Evolutionary conservation across 2,113 vertebrate species (phyloP), one percentile per base, ranked within the genome.

Genomic region (Protobothrops flavoviridis): DNA sequence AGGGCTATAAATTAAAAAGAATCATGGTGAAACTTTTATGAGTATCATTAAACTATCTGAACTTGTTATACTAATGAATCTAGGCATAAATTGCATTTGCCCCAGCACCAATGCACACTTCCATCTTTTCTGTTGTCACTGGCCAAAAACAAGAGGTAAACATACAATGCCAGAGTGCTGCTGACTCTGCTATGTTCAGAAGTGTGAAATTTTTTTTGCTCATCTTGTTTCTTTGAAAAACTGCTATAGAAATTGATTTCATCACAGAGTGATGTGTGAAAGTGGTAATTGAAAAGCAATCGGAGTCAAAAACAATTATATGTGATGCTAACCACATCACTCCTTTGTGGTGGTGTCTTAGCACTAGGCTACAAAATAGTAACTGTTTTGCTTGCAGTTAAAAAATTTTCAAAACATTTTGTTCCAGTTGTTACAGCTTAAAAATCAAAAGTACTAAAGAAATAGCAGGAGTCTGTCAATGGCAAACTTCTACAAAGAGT

Each of bases 381-480:
- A 95, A 95, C 94, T 91, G 59, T 94, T 97, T 97, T 94, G 94
- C n/a, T 85, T 97, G 95, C 92, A 97, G 97, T 96, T 97, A 95
- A 91, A 86, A 95, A 96, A 93, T 81, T 93, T 96, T 92, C 96
- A 90, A 94, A 96, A 95, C 93, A 95, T 97, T 97, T 97, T 96
- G 69, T 96, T 96, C 95, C 96, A 96, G 97, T 96, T 92, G 48
- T 61, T 87, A 50, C 97, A 96, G 96, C 96, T 95, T 93, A 93
- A 96, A 93, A 94, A 96, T 86, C 88, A 92, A 96, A 95, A 97
- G 96, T 92, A 96, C 95, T 97, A 95, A 97, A 97, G 96, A 97
- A 97, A 96, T 96, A 94, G 95, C 17, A 96, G 96, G 96, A 96
- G 95, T 96, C 93, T 96, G 97, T 97, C 96, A 96, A 95, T 93